A percentile compares a stretch with the other conserved stretches of the same genome.
phyloP scores from a whole-genome alignment of 2,797 vertebrate genomes.

The Spizella passerina region DNA sequence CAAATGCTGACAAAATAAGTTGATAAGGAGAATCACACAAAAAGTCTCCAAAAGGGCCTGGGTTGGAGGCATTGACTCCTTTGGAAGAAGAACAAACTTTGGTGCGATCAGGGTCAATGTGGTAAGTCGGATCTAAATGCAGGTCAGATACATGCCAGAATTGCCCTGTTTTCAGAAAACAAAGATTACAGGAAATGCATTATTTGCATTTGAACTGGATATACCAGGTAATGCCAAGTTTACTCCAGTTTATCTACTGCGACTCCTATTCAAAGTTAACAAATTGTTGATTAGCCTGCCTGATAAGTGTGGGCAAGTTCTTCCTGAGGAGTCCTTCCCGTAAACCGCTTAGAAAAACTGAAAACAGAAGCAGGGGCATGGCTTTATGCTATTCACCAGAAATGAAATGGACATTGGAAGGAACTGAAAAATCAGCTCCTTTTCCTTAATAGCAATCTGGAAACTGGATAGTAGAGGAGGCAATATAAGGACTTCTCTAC shows the following conservation, averaged over 20 bases:
- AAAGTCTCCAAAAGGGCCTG: conserved; percentile 90
- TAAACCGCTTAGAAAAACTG: not conserved
- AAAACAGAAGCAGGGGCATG: not conserved
- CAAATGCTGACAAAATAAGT: conserved; percentile 92
- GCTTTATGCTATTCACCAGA: not conserved
- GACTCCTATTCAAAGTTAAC: not conserved
- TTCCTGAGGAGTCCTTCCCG: not conserved
- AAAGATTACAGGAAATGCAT: conserved; percentile 30
- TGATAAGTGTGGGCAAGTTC: not conserved
- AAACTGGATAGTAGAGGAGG: not conserved
- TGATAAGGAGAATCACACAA: conserved; percentile 93
- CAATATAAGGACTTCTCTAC: not conserved
- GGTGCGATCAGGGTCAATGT: conserved; percentile 83
- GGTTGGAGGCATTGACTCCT: conserved; percentile 83
- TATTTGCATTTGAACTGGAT: not conserved
- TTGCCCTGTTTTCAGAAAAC: conserved; percentile 78
- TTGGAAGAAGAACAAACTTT: conserved; percentile 94
- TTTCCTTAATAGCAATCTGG: not conserved
- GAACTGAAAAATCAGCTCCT: not conserved
- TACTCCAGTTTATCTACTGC: not conserved
- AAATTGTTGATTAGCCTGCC: not conserved
- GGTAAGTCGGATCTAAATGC: conserved; percentile 93
- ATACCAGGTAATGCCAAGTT: not conserved
- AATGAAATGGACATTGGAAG: not conserved
- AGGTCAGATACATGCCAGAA: conserved; percentile 98